A percentile compares a stretch with the other conserved stretches of the same genome.
Evolutionary conservation across 2,797 vertebrate species (phyloP).

Genomic region (Decapterus maruadsi): DNA sequence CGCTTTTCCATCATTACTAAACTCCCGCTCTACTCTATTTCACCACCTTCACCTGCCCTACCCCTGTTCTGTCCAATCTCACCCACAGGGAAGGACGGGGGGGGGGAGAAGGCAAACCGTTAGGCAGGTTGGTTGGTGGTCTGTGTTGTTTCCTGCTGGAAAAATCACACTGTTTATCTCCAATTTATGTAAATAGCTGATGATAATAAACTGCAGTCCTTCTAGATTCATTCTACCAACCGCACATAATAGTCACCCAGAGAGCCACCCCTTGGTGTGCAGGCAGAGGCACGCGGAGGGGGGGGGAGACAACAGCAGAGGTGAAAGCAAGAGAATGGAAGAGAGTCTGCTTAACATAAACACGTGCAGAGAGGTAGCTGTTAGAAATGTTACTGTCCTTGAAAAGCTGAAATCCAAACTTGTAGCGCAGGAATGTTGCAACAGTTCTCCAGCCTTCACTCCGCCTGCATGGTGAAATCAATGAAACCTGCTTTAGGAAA

Average conservation of each 20-base stretch:
- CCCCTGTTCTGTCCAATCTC: not conserved
- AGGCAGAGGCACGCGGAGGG: constrained; percentile 2
- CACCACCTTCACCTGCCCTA: not conserved
- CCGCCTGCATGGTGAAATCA: constrained; percentile 32
- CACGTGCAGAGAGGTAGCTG: not conserved
- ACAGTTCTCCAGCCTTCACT: constrained; percentile 23
- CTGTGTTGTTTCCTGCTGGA: constrained; percentile 7
- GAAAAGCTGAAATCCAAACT: constrained; percentile 38
- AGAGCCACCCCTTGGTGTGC: not conserved
- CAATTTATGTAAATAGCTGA: constrained; percentile 7
- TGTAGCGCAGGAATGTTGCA: constrained; percentile 23
- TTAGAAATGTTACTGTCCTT: constrained; percentile 33
- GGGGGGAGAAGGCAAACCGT: not conserved
- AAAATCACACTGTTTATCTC: constrained; percentile 10
- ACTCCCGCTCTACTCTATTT: not conserved
- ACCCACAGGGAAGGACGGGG: not conserved
- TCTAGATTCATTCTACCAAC: not conserved
- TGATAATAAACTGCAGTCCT: constrained; percentile 16
- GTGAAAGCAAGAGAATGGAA: constrained; percentile 34
- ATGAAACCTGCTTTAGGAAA: constrained; percentile 50
- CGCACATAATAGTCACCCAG: not conserved
- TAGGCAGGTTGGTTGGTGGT: not conserved
- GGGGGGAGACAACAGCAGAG: constrained; percentile 3
- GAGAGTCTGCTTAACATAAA: constrained; percentile 20
- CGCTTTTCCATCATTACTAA: constrained; percentile 24